A percentile compares a stretch with the other conserved stretches of the same genome.
Evolutionary conservation across 2,113 vertebrate species (phyloP).

Genomic region (Falco punctatus): DNA sequence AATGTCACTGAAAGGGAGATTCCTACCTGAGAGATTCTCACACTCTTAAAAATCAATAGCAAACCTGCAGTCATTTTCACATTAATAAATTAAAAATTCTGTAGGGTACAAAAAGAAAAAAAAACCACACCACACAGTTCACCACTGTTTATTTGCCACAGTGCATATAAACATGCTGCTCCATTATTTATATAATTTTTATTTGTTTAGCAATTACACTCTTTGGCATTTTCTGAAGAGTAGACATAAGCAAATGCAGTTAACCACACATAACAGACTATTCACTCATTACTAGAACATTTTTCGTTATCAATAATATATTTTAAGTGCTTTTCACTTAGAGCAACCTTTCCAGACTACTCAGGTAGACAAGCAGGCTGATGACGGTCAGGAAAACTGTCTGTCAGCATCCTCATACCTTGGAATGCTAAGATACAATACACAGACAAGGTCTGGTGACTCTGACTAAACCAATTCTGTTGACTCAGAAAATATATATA

Average conservation of each 20-base stretch:
- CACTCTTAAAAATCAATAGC: background rate
- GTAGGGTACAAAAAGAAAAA: background rate
- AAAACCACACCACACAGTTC: background rate
- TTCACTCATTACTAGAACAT: background rate
- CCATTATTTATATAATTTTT: background rate
- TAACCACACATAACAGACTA: background rate
- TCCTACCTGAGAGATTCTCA: background rate
- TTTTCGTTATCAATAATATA: background rate
- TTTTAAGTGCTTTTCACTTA: conserved; percentile 21
- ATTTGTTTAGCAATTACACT: background rate
- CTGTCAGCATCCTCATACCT: background rate
- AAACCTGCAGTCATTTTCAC: background rate
- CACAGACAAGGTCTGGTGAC: background rate
- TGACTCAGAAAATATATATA: background rate
- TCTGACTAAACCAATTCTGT: background rate
- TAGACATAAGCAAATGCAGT: background rate
- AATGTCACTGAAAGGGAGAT: background rate
- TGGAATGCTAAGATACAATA: background rate
- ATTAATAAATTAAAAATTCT: background rate
- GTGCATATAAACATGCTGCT: background rate
- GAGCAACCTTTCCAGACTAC: background rate
- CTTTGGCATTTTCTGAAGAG: background rate
- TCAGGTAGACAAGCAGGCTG: background rate
- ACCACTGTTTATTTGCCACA: background rate
- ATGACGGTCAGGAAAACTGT: background rate